A percentile compares a stretch with the other conserved stretches of the same genome.
phyloP scores from a whole-genome alignment of 1,140 invertebrate genomes.

The Hyles vespertilio region DNA sequence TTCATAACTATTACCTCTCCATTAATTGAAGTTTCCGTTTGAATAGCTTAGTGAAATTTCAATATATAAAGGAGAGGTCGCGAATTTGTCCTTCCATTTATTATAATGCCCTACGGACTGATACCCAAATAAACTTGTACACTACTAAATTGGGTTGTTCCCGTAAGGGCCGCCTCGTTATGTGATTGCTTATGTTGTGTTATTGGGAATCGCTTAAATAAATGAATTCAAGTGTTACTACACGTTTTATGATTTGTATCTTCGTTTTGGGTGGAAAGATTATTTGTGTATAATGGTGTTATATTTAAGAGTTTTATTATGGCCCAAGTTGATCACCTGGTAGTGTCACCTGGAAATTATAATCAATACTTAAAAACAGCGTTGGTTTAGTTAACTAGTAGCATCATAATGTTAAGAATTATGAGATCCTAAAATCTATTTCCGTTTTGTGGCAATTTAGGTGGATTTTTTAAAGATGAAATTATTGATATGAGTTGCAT shows the following conservation, averaged over 20 bases:
- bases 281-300: too few relatives aligned
- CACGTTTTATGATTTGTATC: not conserved
- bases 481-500: too few relatives aligned
- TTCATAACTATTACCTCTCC: constrained; percentile 11
- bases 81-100: constrained; percentile 61
- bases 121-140: constrained; percentile 67
- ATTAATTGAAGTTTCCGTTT: constrained; percentile 33
- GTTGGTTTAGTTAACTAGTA: too few relatives aligned
- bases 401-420: too few relatives aligned
- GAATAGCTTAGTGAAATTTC: constrained; percentile 48
- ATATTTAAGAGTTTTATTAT: too few relatives aligned
- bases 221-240: constrained; percentile 32
- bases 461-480: too few relatives aligned
- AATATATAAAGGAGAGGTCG: constrained; percentile 50
- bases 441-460: too few relatives aligned
- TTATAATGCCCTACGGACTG: constrained; percentile 57
- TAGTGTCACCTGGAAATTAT: too few relatives aligned
- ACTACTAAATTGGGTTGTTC: constrained; percentile 67
- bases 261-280: too few relatives aligned
- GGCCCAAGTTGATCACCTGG: too few relatives aligned
- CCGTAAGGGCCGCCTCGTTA: constrained; percentile 57
- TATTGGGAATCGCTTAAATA: constrained; percentile 30
- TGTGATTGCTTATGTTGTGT: constrained; percentile 49
- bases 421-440: too few relatives aligned
- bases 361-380: too few relatives aligned